These are phyloP conservation scores for Lithophane leautieri DNA, from an alignment of 2,888 invertebrate species.

Conservation along the genomic window DNA sequence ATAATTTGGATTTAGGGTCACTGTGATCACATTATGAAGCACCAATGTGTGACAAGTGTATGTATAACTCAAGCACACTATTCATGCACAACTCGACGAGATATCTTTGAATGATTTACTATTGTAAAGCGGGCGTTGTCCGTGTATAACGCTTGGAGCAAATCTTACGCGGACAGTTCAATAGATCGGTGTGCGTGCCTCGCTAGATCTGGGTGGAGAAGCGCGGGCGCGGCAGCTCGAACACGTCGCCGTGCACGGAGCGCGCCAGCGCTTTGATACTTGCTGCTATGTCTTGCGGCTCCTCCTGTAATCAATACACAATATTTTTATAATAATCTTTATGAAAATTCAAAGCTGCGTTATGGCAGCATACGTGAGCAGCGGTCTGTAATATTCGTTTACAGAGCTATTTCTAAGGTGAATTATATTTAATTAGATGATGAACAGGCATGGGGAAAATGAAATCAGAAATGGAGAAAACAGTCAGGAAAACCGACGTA, in stretches of 20 bases:
- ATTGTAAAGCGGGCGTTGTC: conserved; percentile 63
- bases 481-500: neutral
- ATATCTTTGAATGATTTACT: conserved; percentile 63
- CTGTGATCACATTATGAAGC: conserved; percentile 83
- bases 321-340: neutral
- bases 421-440: neutral
- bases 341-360: neutral
- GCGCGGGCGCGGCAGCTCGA: conserved; percentile 96
- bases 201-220: conserved; percentile 95
- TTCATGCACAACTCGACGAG: conserved; percentile 76
- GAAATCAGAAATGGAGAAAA: neutral
- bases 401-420: neutral
- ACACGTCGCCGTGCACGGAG: conserved; percentile 97
- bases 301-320: conserved; percentile 83
- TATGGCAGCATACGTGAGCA: neutral
- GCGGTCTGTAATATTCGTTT: neutral
- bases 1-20: conserved; percentile 80
- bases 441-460: neutral
- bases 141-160: conserved; percentile 46
- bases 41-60: conserved; percentile 79
- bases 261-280: conserved; percentile 97
- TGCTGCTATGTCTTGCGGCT: conserved; percentile 95
- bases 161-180: conserved; percentile 46
- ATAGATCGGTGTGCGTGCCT: conserved; percentile 20
- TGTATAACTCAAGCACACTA: conserved; percentile 70